Evolutionary conservation across 2,888 invertebrate genomes (phyloP).

Genomic region (Mamestra brassicae): DNA sequence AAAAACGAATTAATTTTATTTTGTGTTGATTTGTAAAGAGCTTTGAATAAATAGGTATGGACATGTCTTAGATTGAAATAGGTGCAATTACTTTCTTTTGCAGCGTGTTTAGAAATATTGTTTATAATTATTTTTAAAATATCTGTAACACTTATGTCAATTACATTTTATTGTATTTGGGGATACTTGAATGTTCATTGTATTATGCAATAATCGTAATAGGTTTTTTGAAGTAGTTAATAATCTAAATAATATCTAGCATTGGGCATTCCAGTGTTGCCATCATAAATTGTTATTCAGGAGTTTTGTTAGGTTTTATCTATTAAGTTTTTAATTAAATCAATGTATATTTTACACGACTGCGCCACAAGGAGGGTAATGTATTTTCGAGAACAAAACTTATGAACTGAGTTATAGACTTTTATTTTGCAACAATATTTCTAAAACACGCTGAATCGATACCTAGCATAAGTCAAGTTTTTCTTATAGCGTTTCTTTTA

Average conservation of each 20-base stretch:
- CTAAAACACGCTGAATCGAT: conserved; percentile 46
- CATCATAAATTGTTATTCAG: too few relatives aligned
- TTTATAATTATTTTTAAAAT: not conserved
- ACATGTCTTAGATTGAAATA: conserved; percentile 61
- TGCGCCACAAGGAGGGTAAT: too few relatives aligned
- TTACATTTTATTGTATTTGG: not conserved
- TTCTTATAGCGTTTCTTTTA: conserved; percentile 44
- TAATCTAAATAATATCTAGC: not conserved
- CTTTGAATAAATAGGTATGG: conserved; percentile 30
- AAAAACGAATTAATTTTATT: conserved; percentile 27
- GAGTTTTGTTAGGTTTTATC: not conserved
- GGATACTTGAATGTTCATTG: conserved; percentile 24
- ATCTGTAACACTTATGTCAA: not conserved
- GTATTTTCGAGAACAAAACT: not conserved
- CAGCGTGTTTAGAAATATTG: conserved; percentile 59
- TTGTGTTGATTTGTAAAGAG: conserved; percentile 45
- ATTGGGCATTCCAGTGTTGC: not conserved
- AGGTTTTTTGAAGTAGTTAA: not conserved
- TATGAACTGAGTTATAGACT: not conserved
- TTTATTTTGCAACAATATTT: conserved; percentile 29
- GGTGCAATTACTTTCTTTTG: conserved; percentile 66
- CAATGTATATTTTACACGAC: too few relatives aligned
- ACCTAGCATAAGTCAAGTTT: conserved; percentile 54
- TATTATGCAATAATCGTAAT: not conserved
- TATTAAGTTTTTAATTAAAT: not conserved